Evolutionary conservation across 1,140 invertebrate species (phyloP).

Genomic region (Meloidogyne hapla): DNA sequence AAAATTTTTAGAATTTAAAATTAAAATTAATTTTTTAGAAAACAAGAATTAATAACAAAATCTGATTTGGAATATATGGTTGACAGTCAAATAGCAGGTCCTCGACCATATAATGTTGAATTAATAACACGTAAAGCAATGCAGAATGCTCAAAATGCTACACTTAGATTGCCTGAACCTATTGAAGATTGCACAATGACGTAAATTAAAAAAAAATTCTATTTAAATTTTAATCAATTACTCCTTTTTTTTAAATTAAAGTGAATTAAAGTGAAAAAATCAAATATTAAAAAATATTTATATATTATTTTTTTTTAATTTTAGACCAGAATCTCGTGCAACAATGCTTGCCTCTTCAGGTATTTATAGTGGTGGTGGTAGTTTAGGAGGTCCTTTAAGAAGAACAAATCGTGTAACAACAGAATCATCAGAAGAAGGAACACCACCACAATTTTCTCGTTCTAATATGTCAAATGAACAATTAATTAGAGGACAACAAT

Average conservation of each 20-base stretch:
- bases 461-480: background rate
- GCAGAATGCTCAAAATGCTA: constrained; percentile 46
- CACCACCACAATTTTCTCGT: background rate
- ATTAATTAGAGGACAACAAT: background rate
- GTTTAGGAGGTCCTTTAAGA: background rate
- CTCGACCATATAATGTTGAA: constrained; percentile 62
- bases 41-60: constrained; percentile 34
- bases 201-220: constrained; percentile 35
- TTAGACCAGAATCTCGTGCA: constrained; percentile 47
- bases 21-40: constrained; percentile 26
- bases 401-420: background rate
- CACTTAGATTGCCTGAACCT: constrained; percentile 49
- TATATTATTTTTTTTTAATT: background rate
- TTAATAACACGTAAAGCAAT: constrained; percentile 56
- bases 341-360: constrained; percentile 43
- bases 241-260: no score
- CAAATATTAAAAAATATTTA: no score
- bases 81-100: constrained; percentile 43
- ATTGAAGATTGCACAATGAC: constrained; percentile 47
- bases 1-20: background rate
- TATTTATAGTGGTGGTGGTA: constrained; percentile 17
- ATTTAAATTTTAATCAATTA: no score
- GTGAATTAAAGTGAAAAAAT: no score
- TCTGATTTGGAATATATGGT: constrained; percentile 62
- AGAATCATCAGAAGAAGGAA: background rate